Evolutionary conservation across 2,797 vertebrate species (phyloP), one percentile per base, ranked within the genome.

Genomic region (Nannoperca obscura): DNA sequence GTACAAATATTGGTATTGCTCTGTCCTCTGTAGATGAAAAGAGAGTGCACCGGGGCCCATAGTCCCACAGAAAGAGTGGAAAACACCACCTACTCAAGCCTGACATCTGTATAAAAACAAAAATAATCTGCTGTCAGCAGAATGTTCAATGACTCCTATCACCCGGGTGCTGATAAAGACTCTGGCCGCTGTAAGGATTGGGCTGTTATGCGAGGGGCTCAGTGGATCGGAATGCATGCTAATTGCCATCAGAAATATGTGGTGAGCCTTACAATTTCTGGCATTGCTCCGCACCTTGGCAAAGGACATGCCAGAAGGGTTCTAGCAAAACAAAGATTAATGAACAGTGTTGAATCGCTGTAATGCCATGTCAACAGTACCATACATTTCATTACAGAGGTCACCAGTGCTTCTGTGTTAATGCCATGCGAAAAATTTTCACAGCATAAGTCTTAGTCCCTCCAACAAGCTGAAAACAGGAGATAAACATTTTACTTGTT

Each of bases 191-290:
- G 94, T 88, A 90, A 94, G 95, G 94, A 92, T 94, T 93, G 94
- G 93, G 92, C 93, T 96, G 93, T 95, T 96, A 95, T 91, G 93
- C 92, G 92, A 94, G 91, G 92, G 92, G 92, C 96, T 98, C 97
- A 97, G 96, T 96, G 97, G 96, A 97, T 97, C 89, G 97, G 97
- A 98, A 98, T 98, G 97, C 97, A 96, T 97, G 97, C 95, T 98
- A 98, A 97, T 97, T 97, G 97, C 94, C 95, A 93, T 97, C 93
- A 93, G 94, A 95, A 95, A 94, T 94, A 94, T 94, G 94, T 90
- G 92, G 91, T 47, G 93, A 92, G 93, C 92, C 92, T 93, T 86
- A 91, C 89, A 76, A 91, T 93, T 93, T 92, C 93, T 95, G 94
- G 93, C 93, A 91, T 89, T 78, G 90, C 91, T 86, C 86, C 74